phyloP scores from a whole-genome alignment of 53 echinoderm and acorn worm species.

The Temnopleurus reevesii region DNA sequence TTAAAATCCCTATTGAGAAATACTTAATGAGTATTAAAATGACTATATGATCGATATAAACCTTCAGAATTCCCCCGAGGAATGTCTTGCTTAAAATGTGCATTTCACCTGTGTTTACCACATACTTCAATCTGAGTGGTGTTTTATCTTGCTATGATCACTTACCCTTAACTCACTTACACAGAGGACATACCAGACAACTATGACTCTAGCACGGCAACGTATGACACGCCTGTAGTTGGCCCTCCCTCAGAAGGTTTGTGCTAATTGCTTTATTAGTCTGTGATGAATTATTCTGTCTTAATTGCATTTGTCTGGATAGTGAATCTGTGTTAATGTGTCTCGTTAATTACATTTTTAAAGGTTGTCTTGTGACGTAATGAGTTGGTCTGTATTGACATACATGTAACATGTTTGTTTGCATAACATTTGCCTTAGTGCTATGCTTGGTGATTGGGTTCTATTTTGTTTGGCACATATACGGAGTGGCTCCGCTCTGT shows the following conservation, averaged over 20 bases:
- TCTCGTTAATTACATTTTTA: conserved; percentile 1
- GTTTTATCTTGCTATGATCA: conserved; percentile 31
- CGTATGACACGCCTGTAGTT: conserved; percentile 55
- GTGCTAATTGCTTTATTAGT: conserved; percentile 51
- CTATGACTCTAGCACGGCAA: conserved; percentile 51
- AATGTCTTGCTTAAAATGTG: too few species aligned
- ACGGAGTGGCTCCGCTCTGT: too few species aligned
- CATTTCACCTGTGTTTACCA: conserved; percentile 19
- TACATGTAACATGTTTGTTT: neutral
- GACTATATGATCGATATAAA: too few species aligned
- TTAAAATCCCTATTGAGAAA: too few species aligned
- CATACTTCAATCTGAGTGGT: neutral
- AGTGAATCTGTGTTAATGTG: neutral
- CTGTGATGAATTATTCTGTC: neutral
- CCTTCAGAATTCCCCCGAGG: too few species aligned
- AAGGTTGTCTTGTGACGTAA: neutral
- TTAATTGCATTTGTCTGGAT: neutral
- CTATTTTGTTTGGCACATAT: neutral
- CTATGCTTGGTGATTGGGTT: too few species aligned
- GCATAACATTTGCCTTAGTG: too few species aligned
- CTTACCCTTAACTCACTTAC: conserved; percentile 26
- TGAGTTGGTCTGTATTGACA: neutral
- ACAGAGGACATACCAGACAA: conserved; percentile 52
- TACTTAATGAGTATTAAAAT: too few species aligned
- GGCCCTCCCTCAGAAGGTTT: conserved; percentile 49